Evolutionary conservation across 2,888 invertebrate genomes (phyloP).

Genomic region (Diloba caeruleocephala): DNA sequence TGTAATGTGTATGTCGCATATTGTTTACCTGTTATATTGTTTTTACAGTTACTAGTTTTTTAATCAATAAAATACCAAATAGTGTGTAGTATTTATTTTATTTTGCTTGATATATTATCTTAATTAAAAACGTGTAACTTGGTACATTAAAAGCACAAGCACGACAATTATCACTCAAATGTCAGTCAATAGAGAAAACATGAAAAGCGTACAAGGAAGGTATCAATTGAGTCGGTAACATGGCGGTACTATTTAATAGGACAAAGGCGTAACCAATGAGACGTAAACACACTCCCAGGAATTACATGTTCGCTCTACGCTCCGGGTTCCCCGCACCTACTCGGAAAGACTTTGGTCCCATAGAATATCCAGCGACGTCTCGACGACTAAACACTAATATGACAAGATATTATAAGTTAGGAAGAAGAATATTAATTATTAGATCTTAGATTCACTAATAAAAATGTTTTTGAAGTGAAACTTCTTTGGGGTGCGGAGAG

Average conservation of each 20-base stretch:
- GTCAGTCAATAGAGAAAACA: conserved; percentile 84
- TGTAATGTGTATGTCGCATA: too few species aligned
- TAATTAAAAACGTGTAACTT: conserved; percentile 82
- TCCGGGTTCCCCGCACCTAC: conserved; percentile 69
- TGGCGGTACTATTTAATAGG: conserved; percentile 57
- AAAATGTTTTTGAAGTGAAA: conserved; percentile 13
- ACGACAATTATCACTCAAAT: conserved; percentile 84
- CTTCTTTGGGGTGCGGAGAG: too few species aligned
- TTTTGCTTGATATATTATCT: conserved; percentile 79
- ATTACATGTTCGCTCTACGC: conserved; percentile 63
- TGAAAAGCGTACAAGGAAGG: conserved; percentile 82
- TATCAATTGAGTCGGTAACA: conserved; percentile 68
- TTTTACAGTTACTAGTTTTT: too few species aligned
- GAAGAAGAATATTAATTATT: conserved; percentile 58
- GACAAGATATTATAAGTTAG: conserved; percentile 60
- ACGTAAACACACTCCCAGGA: conserved; percentile 73
- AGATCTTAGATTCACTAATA: conserved; percentile 53
- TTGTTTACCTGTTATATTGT: too few species aligned
- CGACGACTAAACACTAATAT: conserved; percentile 59
- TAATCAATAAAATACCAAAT: conserved; percentile 62
- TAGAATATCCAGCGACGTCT: conserved; percentile 83
- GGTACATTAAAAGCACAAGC: conserved; percentile 89
- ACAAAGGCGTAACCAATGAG: conserved; percentile 86
- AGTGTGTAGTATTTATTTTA: conserved; percentile 81
- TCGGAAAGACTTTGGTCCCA: conserved; percentile 82